phyloP scores from a whole-genome alignment of 35 echinoderm and acorn worm species.

The Heliocidaris erythrogramma region DNA sequence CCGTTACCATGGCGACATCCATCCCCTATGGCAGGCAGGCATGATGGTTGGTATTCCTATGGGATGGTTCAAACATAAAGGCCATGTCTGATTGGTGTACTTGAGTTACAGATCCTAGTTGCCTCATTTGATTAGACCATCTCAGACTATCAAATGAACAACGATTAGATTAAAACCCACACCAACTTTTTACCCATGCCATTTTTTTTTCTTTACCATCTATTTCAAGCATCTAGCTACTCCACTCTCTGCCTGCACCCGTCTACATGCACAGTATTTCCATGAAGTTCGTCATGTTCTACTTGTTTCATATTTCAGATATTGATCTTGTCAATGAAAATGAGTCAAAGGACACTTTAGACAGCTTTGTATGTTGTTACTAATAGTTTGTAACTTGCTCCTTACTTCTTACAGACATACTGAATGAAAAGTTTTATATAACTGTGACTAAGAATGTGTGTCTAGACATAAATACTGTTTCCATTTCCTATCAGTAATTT shows the following conservation, averaged over 20 bases:
- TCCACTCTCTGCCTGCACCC: background rate
- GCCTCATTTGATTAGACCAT: constrained; percentile 46
- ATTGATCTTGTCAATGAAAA: constrained; percentile 3
- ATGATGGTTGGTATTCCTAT: background rate
- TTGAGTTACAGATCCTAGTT: constrained; percentile 44
- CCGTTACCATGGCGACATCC: constrained; percentile 33
- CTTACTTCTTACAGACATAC: too few species aligned
- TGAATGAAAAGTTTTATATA: too few species aligned
- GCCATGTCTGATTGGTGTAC: constrained; percentile 42
- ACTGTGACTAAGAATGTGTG: too few species aligned
- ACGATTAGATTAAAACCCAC: constrained; percentile 45
- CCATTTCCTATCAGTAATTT: too few species aligned
- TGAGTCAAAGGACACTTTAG: background rate
- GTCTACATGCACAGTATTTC: background rate
- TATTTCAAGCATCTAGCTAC: background rate
- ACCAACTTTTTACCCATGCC: constrained; percentile 8
- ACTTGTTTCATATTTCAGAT: background rate
- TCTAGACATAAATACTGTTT: too few species aligned
- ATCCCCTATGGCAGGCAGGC: constrained; percentile 6
- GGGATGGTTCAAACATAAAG: constrained; percentile 46
- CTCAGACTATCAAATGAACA: constrained; percentile 50
- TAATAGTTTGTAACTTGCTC: background rate
- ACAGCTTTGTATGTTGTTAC: background rate
- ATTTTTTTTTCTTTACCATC: background rate
- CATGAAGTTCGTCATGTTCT: background rate